phyloP scores from a whole-genome alignment of 2,888 invertebrate species.

The Pristionchus entomophagus region DNA sequence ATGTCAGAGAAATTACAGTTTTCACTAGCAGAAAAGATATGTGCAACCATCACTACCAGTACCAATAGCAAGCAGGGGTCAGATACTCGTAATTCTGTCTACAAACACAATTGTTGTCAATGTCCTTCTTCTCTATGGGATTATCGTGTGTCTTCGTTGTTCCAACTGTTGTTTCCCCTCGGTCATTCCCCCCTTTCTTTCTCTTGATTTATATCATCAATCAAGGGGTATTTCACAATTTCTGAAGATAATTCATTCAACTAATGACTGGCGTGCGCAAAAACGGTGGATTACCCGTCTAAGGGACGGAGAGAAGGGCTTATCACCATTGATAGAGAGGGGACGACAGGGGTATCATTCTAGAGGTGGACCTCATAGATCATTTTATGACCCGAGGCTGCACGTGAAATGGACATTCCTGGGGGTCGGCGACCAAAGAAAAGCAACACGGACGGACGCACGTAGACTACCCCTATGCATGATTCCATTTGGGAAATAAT shows the following conservation, averaged over 20 bases:
- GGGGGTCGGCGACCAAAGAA: conserved; percentile 21
- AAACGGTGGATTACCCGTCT: not conserved
- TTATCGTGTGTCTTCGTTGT: not conserved
- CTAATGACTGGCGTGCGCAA: not conserved
- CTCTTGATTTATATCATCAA: not conserved
- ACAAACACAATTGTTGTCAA: conserved; percentile 9
- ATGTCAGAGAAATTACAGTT: too few species aligned
- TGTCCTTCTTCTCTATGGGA: not conserved
- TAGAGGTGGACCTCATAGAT: not conserved
- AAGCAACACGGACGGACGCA: too few species aligned
- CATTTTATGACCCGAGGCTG: conserved; percentile 10
- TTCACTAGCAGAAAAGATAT: too few species aligned
- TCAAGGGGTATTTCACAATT: not conserved
- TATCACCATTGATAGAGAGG: conserved; percentile 10
- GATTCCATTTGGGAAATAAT: too few species aligned
- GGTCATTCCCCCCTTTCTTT: not conserved
- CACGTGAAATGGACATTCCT: not conserved
- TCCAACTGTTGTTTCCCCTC: not conserved
- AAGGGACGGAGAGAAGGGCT: not conserved
- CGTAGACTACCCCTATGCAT: too few species aligned
- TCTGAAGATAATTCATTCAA: not conserved
- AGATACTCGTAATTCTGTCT: not conserved
- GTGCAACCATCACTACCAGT: too few species aligned
- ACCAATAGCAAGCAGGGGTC: not conserved
- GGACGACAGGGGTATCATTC: not conserved